Percentiles rank a stretch among this genome's conserved stretches.
Conservation (phyloP, 1,140 invertebrate species). For the Cardiocondyla obscurior region DNA sequence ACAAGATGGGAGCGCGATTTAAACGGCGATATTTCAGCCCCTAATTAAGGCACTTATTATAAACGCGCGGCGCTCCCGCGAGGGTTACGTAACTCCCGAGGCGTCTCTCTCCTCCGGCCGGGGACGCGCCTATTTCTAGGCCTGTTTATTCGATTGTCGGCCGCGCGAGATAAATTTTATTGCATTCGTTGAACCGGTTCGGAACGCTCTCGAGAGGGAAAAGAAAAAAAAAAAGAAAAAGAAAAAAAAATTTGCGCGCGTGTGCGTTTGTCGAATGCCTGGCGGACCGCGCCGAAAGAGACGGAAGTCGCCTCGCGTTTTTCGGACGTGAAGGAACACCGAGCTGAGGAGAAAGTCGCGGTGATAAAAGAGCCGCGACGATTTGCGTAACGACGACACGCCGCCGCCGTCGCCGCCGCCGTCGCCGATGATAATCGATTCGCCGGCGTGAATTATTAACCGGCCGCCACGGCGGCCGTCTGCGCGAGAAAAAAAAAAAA, state of each 20-base stretch:
- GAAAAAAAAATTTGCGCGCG: background rate
- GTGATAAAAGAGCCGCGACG: conserved; percentile 40
- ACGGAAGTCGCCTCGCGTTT: too few relatives aligned
- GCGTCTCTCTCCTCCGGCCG: background rate
- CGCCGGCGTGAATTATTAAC: conserved; percentile 65
- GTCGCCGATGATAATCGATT: conserved; percentile 67
- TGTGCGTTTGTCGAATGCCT: too few relatives aligned
- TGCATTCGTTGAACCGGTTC: background rate
- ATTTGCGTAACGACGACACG: conserved; percentile 61
- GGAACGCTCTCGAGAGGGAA: too few relatives aligned
- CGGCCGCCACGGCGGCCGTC: background rate
- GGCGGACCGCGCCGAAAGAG: background rate
- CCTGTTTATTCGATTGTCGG: conserved; percentile 22
- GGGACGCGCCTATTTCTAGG: conserved; percentile 47
- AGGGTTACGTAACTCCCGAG: conserved; percentile 6
- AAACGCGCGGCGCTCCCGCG: conserved; percentile 42
- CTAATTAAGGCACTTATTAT: conserved; percentile 40
- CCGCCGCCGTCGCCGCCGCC: background rate
- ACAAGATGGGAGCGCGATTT: conserved; percentile 47
- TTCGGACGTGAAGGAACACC: conserved; percentile 24
- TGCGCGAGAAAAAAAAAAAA: conserved; percentile 43
- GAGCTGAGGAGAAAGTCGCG: conserved; percentile 40
- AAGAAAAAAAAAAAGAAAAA: too few relatives aligned
- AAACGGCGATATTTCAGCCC: conserved; percentile 42
- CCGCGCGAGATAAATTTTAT: conserved; percentile 20